Base-by-base conservation (phyloP, 2,113 vertebrate genomes). In the Melanerpes aurifrons region DNA sequence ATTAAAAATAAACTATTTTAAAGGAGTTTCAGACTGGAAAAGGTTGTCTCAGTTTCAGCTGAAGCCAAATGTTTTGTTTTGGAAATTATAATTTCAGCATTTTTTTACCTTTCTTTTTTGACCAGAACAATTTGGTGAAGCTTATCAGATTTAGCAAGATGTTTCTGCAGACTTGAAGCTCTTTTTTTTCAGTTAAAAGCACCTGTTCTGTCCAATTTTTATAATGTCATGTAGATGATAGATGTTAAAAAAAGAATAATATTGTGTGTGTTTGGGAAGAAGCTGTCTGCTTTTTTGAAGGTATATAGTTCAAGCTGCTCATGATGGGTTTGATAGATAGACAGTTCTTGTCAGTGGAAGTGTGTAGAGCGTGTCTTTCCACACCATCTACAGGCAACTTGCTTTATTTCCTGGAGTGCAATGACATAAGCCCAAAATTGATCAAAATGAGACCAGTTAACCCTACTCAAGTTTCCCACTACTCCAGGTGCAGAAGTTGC, bases 371-470 rank as follows among this genome's bases (percentile, higher is more conserved):
- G 8, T 79, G 53, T 73, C 74, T 94, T 95, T 74, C 83, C 82
- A 75, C 56, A 79, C 81, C 81, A 72, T 93, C 80, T 94, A 62
- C 48, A 92, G 50, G 48, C 70, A 93, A 74, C 53, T 93, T 75
- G 40, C 43, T 84, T 93, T 67, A 82, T 87, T 83, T 73, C 82
- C 48, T 87, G 56, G 18, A 80, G 11, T 73, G 21, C 59, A 80
- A 24, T n/a, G 35, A 56, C 61, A 47, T 56, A 35, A 80, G 29
- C 47, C 45, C n/a, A 62, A 59, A 80, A 82, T 28, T 62, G 24
- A 82, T 87, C 24, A 58, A 70, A 80, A 79, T 45, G 22, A 59
- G 68, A 85, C 61, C 53, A 61, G 54, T 68, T 83, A 71, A 92
- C 37, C 31, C 35, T 73, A 31, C 26, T 57, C 69, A 94, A 67